These are phyloP conservation scores for Chelonia mydas DNA, from an alignment of 2,797 vertebrate species.

Conservation along the genomic window DNA sequence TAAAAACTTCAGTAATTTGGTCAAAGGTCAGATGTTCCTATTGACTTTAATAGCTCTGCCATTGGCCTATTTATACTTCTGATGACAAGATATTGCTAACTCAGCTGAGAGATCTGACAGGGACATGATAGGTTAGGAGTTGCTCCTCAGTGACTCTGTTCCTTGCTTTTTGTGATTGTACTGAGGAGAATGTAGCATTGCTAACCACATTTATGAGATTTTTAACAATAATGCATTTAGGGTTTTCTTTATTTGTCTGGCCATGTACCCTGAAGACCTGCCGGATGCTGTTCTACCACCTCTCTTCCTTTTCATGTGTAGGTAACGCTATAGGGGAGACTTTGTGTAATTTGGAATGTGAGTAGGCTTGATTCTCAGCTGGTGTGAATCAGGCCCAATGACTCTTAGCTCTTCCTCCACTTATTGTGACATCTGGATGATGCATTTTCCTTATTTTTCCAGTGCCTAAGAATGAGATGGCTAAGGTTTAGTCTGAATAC, in stretches of 20 bases:
- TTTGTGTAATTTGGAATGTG: not conserved
- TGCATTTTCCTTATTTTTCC: not conserved
- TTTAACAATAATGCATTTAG: not conserved
- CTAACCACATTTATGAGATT: not conserved
- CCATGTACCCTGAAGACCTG: not conserved
- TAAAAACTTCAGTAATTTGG: not conserved
- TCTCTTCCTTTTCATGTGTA: not conserved
- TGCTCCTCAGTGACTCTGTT: rapidly evolving
- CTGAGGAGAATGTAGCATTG: not conserved
- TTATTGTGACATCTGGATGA: not conserved
- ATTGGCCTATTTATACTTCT: not conserved
- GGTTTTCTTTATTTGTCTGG: not conserved
- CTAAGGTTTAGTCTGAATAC: not conserved
- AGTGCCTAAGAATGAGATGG: not conserved
- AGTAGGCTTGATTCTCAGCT: not conserved
- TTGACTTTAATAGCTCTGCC: not conserved
- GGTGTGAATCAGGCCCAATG: not conserved
- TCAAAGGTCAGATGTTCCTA: rapidly evolving
- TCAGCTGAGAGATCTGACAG: not conserved
- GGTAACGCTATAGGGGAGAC: not conserved
- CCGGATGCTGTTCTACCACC: not conserved
- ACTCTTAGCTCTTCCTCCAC: not conserved
- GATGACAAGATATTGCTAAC: not conserved
- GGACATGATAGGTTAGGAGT: not conserved
- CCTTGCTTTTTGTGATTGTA: rapidly evolving